phyloP scores from a whole-genome alignment of 2,888 invertebrate genomes.

The Meiosimyza decipiens region DNA sequence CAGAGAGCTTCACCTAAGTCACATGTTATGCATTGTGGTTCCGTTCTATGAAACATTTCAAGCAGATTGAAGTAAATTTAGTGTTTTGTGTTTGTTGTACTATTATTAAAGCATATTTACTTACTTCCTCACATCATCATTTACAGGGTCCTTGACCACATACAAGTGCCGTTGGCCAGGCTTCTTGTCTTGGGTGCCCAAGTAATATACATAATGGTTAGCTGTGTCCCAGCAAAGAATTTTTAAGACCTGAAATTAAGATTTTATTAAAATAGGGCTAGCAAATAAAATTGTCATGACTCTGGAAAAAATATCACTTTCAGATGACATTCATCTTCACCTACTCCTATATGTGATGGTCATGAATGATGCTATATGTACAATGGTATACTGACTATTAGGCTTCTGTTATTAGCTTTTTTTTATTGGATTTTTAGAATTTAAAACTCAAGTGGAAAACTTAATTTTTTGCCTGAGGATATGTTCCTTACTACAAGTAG shows the following conservation, averaged over 20 bases:
- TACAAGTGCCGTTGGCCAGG: slow-evolving; percentile 91
- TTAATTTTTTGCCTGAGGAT: no score
- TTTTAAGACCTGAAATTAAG: slow-evolving; percentile 67
- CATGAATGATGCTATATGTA: no score
- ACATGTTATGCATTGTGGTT: slow-evolving; percentile 89
- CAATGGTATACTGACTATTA: no score
- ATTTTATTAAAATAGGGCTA: no score
- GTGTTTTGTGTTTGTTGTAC: background rate
- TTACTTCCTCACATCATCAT: slow-evolving; percentile 75
- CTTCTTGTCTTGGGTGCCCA: slow-evolving; percentile 82
- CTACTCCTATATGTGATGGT: no score
- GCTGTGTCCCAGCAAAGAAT: slow-evolving; percentile 88
- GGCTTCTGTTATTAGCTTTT: no score
- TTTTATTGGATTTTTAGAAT: no score
- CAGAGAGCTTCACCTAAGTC: slow-evolving; percentile 79
- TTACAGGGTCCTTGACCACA: slow-evolving; percentile 79
- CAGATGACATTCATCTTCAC: no score
- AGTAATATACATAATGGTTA: slow-evolving; percentile 82
- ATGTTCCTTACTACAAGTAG: no score
- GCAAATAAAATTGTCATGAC: no score
- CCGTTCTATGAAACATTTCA: slow-evolving; percentile 64
- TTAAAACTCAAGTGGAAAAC: no score
- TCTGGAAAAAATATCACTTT: no score
- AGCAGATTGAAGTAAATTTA: background rate
- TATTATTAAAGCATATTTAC: slow-evolving; percentile 18